A percentile compares a stretch with the other conserved stretches of the same genome.
phyloP scores from a whole-genome alignment of 2,113 vertebrate genomes.

The Corythornis cristatus region DNA sequence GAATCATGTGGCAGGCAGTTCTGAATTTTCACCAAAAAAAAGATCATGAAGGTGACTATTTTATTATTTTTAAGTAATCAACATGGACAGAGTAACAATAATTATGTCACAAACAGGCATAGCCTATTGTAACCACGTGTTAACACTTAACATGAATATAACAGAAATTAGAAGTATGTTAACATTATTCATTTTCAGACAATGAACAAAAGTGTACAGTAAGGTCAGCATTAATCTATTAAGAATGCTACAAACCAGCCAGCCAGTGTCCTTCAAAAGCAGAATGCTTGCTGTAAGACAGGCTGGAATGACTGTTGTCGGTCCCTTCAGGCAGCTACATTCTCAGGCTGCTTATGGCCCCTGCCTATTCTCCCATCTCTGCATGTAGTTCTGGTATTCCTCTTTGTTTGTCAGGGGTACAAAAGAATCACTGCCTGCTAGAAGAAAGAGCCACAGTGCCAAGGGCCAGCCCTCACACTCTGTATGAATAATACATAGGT shows the following conservation, averaged over 20 bases:
- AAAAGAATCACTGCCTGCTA: not conserved
- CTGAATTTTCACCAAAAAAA: not conserved
- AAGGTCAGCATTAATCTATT: slow-evolving; percentile 49
- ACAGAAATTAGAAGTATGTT: slow-evolving; percentile 23
- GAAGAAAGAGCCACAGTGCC: not conserved
- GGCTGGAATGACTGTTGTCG: not conserved
- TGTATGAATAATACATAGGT: not conserved
- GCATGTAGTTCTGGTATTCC: not conserved
- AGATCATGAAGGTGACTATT: not conserved
- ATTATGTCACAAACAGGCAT: slow-evolving; percentile 5
- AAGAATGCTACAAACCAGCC: slow-evolving; percentile 23
- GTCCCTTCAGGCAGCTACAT: not conserved
- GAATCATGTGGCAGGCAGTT: not conserved
- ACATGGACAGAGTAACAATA: not conserved
- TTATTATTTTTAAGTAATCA: slow-evolving; percentile 42
- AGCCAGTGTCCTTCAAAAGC: not conserved
- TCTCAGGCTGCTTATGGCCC: not conserved
- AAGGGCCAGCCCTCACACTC: not conserved
- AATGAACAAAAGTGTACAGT: slow-evolving; percentile 24
- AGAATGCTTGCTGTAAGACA: not conserved
- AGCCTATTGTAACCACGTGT: not conserved
- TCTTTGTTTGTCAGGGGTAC: not conserved
- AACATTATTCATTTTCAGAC: slow-evolving; percentile 28
- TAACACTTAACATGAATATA: not conserved
- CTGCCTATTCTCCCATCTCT: not conserved